Conservation (phyloP, 2,888 invertebrate species). For the Flexamia atlantica region DNA sequence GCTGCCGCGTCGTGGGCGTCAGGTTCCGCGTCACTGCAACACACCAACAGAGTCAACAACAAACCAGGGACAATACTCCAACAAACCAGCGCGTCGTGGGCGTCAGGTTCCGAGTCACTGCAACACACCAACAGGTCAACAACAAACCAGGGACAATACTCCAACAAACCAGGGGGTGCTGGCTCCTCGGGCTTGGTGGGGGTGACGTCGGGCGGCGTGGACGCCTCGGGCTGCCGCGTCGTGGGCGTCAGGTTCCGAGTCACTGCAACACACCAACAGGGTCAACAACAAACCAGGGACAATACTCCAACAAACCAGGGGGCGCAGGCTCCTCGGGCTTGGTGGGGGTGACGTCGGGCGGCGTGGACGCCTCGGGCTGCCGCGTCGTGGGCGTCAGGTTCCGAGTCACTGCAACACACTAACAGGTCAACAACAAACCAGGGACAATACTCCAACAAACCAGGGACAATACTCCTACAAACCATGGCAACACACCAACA, state of each 20-base stretch:
- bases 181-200: conserved; percentile 72
- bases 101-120: conserved; percentile 84
- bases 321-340: conserved; percentile 73
- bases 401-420: conserved; percentile 82
- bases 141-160: no score
- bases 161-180: no score
- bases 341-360: conserved; percentile 72
- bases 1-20: conserved; percentile 74
- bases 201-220: conserved; percentile 72
- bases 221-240: conserved; percentile 73
- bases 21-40: conserved; percentile 83
- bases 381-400: conserved; percentile 77
- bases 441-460: no score
- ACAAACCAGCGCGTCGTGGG: conserved; percentile 73
- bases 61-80: no score
- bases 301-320: no score
- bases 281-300: no score
- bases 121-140: no score
- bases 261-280: conserved; percentile 80
- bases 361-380: conserved; percentile 72
- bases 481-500: no score
- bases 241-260: conserved; percentile 81
- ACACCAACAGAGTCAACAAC: no score
- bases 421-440: no score
- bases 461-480: no score